Evolutionary conservation across 2,888 invertebrate species (phyloP), one percentile per base, ranked within the genome.

Genomic region (Caradrina clavipalpis): DNA sequence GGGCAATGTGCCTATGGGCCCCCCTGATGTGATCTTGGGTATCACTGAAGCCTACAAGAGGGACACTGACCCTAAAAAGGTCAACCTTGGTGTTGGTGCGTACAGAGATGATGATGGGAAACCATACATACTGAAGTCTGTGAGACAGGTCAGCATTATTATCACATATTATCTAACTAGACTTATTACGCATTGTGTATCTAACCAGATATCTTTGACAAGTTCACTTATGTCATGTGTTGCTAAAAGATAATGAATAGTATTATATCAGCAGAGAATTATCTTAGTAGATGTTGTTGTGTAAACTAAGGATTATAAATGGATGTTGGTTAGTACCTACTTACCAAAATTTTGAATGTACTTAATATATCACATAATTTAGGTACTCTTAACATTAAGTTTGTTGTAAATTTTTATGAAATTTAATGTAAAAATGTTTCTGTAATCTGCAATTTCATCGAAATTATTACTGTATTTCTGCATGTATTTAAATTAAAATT

Each of bases 81-180:
- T 99, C 77, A 99, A 99, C 94, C 97, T 99, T 61, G 99, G 99
- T 73, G 99, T 97, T 5, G 99, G 99, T 73, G 99, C 99, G 11
- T 99, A 99, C 94, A 97, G 99, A 84, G 99, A 99, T 93, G 99
- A 99, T 90, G 97, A 98, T 88, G 99, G 99, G 63, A 99, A 99
- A 95, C 99, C 99, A 2, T 99, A 97, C 93, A 97, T 99, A 22
- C 96, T 99, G 68, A 99, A 99, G 26, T 98, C 98, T 91, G 99
- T 99, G 31, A 96, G 95, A 74, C 97, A 97, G 96, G 98, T 97
- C 55, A 74, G 85, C 69, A 61, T 65, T 54, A 65, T 55, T 60
- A 53, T 56, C 54, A 50, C 55, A 57, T 21, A n/a, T 53, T 59
- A 73, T 11, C 7, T 50, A 42, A 7, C 17, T 42, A 19, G 2